Conservation (phyloP, 92 coral and sea anemone genomes). For the Porites rus region DNA sequence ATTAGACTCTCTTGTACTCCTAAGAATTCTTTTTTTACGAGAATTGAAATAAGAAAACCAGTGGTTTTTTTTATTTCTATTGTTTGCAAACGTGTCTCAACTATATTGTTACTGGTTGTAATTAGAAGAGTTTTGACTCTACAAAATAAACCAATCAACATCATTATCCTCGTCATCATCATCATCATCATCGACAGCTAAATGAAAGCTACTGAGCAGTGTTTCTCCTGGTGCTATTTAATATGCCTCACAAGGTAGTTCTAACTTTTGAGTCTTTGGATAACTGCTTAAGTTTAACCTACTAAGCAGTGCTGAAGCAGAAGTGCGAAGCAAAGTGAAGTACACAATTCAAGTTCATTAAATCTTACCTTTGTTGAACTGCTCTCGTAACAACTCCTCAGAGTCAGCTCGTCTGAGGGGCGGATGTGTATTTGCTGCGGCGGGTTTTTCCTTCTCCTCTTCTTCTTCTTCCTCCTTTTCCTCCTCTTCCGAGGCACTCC, state of each 20-base stretch:
- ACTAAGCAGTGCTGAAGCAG: background rate
- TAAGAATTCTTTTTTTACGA: no score
- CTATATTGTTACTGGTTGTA: no score
- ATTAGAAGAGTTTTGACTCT: no score
- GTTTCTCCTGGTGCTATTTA: no score
- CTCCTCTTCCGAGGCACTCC: constrained; percentile 12
- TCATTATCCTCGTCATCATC: no score
- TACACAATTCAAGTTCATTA: background rate
- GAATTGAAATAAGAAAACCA: no score
- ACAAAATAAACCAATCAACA: no score
- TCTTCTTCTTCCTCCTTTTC: constrained; percentile 10
- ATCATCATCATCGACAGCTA: no score
- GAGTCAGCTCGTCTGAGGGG: constrained; percentile 51
- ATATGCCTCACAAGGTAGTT: background rate
- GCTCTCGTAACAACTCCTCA: constrained; percentile 16
- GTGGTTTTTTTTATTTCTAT: no score
- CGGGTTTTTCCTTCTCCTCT: constrained; percentile 1
- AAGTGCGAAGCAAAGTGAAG: no score
- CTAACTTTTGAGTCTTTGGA: background rate
- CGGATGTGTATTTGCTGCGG: background rate
- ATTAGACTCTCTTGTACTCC: background rate
- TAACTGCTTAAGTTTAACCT: background rate
- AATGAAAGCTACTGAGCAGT: no score
- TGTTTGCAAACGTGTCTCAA: no score
- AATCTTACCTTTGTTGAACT: constrained; percentile 29